A percentile compares a stretch with the other conserved stretches of the same genome.
phyloP scores from a whole-genome alignment of 2,113 vertebrate genomes.

The Nycticryphes semicollaris region DNA sequence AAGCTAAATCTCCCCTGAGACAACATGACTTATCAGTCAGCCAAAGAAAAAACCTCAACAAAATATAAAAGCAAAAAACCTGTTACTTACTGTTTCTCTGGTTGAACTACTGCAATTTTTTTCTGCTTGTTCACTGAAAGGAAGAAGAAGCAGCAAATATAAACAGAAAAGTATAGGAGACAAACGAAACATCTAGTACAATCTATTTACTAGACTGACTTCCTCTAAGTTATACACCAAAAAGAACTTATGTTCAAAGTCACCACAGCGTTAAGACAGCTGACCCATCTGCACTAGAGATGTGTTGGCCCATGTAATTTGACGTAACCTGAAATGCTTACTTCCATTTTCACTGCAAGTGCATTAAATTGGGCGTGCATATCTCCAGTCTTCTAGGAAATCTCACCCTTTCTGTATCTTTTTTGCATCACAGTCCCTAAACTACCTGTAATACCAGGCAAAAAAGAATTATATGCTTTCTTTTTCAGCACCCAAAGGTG shows the following conservation, averaged over 20 bases:
- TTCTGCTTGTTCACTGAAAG: constrained; percentile 87
- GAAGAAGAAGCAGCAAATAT: not conserved
- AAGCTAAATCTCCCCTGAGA: not conserved
- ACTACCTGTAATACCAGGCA: not conserved
- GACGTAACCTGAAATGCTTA: not conserved
- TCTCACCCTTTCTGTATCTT: not conserved
- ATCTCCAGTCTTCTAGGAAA: not conserved
- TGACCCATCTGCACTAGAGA: not conserved
- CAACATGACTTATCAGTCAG: not conserved
- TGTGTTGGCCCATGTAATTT: not conserved
- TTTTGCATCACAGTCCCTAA: not conserved
- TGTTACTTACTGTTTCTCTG: constrained; percentile 93
- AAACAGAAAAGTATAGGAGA: not conserved
- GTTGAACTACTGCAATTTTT: constrained; percentile 93
- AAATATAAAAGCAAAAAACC: not conserved
- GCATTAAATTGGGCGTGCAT: not conserved
- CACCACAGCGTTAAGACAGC: not conserved
- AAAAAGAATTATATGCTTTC: not conserved
- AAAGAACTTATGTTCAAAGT: not conserved
- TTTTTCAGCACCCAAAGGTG: not conserved
- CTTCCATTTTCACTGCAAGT: not conserved
- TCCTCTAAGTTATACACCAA: not conserved
- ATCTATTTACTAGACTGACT: not conserved
- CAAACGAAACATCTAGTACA: not conserved
- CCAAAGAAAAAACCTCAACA: not conserved